Evolutionary conservation across 2,888 invertebrate genomes (phyloP).

Genomic region (Dolomedes plantarius): DNA sequence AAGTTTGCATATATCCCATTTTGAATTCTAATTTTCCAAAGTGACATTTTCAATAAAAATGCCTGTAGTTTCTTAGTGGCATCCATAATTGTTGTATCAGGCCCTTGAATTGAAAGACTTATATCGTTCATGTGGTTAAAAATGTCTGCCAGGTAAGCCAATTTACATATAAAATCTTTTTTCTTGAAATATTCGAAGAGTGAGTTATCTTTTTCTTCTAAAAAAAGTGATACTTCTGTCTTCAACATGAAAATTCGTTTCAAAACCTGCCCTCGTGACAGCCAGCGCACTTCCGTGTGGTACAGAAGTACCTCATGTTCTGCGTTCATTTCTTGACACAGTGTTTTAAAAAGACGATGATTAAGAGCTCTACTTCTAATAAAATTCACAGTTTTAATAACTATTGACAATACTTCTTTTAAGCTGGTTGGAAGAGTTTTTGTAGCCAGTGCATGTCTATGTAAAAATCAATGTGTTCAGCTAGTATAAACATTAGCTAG

Average conservation of each 20-base stretch:
- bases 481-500: no score
- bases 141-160: conserved; percentile 52
- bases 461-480: no score
- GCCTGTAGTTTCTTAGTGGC: conserved; percentile 5
- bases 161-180: conserved; percentile 48
- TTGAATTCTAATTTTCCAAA: conserved; percentile 16
- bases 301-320: conserved; percentile 53
- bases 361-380: conserved; percentile 59
- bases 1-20: conserved; percentile 18
- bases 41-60: conserved; percentile 20
- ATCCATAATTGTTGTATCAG: no score
- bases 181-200: conserved; percentile 51
- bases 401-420: conserved; percentile 47
- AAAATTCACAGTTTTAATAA: conserved; percentile 55
- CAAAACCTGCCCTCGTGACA: conserved; percentile 51
- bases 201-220: conserved; percentile 43
- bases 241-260: conserved; percentile 49
- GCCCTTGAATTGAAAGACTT: no score
- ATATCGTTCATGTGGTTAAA: no score
- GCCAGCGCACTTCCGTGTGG: conserved; percentile 47
- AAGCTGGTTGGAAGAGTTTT: conserved; percentile 50
- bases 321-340: conserved; percentile 53
- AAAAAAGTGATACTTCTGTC: conserved; percentile 18
- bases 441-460: conserved; percentile 50
- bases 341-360: conserved; percentile 54